Percentiles rank a stretch among this genome's conserved stretches.
Conservation (phyloP, 2,797 vertebrate species). For the Sebastes variabilis region DNA sequence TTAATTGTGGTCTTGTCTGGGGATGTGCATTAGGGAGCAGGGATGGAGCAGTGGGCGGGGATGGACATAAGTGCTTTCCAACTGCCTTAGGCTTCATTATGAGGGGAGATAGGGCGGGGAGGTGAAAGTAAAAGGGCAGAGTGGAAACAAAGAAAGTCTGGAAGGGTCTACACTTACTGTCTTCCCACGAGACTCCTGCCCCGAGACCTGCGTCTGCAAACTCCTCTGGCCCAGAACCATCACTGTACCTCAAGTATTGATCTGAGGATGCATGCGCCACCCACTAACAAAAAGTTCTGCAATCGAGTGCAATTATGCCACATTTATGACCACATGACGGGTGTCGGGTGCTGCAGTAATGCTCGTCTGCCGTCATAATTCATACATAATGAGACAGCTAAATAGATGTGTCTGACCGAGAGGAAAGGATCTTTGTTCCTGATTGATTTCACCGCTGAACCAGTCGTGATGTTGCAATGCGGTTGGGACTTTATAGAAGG, state of each 20-base stretch:
- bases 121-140: slow-evolving; percentile 13
- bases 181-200: slow-evolving; percentile 37
- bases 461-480: background rate
- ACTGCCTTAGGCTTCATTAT: slow-evolving; percentile 67
- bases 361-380: slow-evolving; percentile 47
- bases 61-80: slow-evolving; percentile 74
- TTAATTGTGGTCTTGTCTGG: slow-evolving; percentile 82
- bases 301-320: slow-evolving; percentile 67
- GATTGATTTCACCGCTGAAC: background rate
- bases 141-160: slow-evolving; percentile 26
- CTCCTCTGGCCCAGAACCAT: slow-evolving; percentile 13
- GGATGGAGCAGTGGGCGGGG: slow-evolving; percentile 36
- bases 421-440: slow-evolving; percentile 7
- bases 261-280: slow-evolving; percentile 11
- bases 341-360: slow-evolving; percentile 21
- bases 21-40: slow-evolving; percentile 76
- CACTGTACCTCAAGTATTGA: slow-evolving; percentile 42
- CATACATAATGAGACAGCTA: slow-evolving; percentile 43
- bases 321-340: slow-evolving; percentile 56
- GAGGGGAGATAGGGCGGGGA: background rate
- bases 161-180: slow-evolving; percentile 34
- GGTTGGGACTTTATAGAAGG: background rate
- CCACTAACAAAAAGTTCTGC: slow-evolving; percentile 56
- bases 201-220: slow-evolving; percentile 1
- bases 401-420: slow-evolving; percentile 18